These are phyloP conservation scores for Aromia moschata DNA, from an alignment of 2,888 invertebrate genomes.

Conservation along the genomic window DNA sequence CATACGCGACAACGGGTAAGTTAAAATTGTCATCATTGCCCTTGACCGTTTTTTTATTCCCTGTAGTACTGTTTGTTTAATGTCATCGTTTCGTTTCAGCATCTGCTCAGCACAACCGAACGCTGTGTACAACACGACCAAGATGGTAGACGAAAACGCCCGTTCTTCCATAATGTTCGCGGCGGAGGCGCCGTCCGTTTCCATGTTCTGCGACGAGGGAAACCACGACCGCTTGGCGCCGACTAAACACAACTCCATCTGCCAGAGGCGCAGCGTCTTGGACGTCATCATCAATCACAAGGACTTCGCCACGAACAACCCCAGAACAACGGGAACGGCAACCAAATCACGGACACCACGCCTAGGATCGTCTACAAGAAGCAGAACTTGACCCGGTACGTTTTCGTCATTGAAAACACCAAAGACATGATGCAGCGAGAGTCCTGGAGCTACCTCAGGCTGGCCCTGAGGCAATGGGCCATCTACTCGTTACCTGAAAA, in stretches of 20 bases:
- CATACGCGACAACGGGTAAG: conserved; percentile 65
- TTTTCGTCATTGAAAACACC: conserved; percentile 69
- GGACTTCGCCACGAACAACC: conserved; percentile 62
- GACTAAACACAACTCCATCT: conserved; percentile 73
- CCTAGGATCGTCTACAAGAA: conserved; percentile 66
- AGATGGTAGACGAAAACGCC: conserved; percentile 63
- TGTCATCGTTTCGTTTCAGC: conserved; percentile 27
- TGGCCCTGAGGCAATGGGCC: conserved; percentile 69
- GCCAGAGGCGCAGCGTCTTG: conserved; percentile 68
- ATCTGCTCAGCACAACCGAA: conserved; percentile 38
- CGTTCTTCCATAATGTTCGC: conserved; percentile 67
- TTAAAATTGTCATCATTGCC: conserved; percentile 21
- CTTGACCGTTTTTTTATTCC: too few relatives aligned
- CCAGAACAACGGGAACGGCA: conserved; percentile 47
- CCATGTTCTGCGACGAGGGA: conserved; percentile 70
- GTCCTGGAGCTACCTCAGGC: conserved; percentile 69
- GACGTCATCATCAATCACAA: conserved; percentile 67
- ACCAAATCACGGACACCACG: conserved; percentile 61
- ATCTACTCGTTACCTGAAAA: conserved; percentile 66
- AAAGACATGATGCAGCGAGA: conserved; percentile 68
- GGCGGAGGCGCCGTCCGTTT: conserved; percentile 65
- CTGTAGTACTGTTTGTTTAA: conserved; percentile 1
- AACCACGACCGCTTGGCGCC: conserved; percentile 71
- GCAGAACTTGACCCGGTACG: conserved; percentile 66
- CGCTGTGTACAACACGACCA: conserved; percentile 58